These are phyloP conservation scores for Pangasius larnaudii DNA, from an alignment of 2,797 vertebrate species.

Conservation along the genomic window DNA sequence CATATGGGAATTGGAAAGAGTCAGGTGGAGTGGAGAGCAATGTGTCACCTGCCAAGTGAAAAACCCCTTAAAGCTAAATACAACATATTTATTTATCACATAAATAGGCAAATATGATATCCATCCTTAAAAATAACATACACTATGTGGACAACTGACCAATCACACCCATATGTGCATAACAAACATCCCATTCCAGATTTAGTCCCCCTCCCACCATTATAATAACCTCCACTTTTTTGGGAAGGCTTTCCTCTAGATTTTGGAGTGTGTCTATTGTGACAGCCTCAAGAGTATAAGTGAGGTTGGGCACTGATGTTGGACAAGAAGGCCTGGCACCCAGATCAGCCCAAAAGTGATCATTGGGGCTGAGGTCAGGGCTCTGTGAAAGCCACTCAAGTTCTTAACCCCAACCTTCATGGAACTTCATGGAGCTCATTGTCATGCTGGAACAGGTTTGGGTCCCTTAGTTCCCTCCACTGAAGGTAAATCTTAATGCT, in stretches of 20 bases:
- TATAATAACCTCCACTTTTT: not conserved
- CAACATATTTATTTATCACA: not conserved
- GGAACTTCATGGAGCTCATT: not conserved
- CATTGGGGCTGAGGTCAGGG: not conserved
- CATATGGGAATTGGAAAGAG: not conserved
- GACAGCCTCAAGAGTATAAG: not conserved
- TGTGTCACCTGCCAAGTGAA: not conserved
- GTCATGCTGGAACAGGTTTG: not conserved
- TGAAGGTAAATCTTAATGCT: not conserved
- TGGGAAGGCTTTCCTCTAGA: not conserved
- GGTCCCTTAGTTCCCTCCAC: not conserved
- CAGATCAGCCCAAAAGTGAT: not conserved
- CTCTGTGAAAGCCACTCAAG: not conserved
- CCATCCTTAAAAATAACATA: not conserved
- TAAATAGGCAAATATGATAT: not conserved
- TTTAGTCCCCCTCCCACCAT: not conserved
- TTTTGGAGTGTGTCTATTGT: not conserved
- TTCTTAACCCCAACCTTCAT: not conserved
- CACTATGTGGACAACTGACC: not conserved
- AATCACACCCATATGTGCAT: not conserved
- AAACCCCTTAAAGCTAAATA: not conserved
- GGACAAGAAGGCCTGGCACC: not conserved
- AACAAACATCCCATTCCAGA: not conserved
- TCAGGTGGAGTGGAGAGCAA: not conserved
- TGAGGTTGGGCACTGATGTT: not conserved